phyloP scores from a whole-genome alignment of 2,797 vertebrate genomes.

The Myotis myotis region DNA sequence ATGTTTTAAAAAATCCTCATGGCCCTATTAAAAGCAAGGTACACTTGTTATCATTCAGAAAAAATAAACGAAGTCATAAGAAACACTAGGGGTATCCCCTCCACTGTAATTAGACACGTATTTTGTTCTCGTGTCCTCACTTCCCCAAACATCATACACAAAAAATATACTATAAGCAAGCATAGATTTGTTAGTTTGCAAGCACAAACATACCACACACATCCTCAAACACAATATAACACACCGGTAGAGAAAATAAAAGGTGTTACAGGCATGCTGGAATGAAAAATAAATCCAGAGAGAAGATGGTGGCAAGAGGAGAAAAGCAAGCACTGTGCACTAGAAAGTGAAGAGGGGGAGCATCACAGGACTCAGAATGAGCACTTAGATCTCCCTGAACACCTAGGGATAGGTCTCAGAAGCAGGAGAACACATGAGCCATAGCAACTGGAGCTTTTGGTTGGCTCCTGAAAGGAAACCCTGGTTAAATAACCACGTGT shows the following conservation, averaged over 20 bases:
- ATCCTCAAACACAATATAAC: not conserved
- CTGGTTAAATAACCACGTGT: not conserved
- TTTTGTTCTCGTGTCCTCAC: not conserved
- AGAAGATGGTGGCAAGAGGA: not conserved
- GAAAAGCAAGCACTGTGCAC: not conserved
- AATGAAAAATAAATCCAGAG: not conserved
- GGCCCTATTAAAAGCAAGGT: constrained; percentile 18
- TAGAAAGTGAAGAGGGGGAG: not conserved
- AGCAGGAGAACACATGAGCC: constrained; percentile 28
- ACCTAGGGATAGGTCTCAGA: not conserved
- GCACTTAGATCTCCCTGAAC: not conserved
- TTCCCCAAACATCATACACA: not conserved
- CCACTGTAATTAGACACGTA: not conserved
- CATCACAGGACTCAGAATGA: not conserved
- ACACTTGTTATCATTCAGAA: not conserved
- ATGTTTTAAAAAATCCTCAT: not conserved
- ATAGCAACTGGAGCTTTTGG: not conserved
- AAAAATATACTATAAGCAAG: not conserved
- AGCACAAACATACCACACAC: not conserved
- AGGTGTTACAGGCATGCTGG: not conserved
- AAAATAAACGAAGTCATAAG: not conserved
- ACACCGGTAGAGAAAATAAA: not conserved
- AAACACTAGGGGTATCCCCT: not conserved
- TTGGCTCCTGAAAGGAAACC: constrained; percentile 17
- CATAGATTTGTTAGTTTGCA: not conserved